Conservation (phyloP, 1,140 invertebrate genomes). For the Drosophila arizonae region DNA sequence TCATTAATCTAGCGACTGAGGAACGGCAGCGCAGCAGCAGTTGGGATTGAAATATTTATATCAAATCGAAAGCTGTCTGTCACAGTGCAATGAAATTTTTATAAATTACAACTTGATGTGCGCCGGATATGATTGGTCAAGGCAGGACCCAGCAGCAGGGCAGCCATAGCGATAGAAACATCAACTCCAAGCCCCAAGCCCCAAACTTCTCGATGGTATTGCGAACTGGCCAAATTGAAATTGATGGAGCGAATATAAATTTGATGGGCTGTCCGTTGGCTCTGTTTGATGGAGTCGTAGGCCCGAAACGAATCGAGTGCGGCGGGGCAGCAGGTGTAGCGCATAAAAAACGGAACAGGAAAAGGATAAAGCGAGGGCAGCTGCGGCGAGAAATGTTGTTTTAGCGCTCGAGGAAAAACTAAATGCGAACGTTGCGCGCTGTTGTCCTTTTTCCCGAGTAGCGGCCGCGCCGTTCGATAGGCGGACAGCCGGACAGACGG, state of each 20-base stretch:
- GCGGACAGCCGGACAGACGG: constrained; percentile 29
- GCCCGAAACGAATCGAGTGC: constrained; percentile 1
- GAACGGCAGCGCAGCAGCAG: constrained; percentile 25
- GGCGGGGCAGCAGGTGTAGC: constrained; percentile 59
- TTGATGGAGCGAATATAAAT: constrained; percentile 72
- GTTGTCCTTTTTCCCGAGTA: constrained; percentile 38
- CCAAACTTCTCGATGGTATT: constrained; percentile 23
- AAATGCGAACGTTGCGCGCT: constrained; percentile 48
- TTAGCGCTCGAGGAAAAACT: constrained; percentile 41
- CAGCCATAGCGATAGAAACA: constrained; percentile 58
- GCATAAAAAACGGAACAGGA: constrained; percentile 56
- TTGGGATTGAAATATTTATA: constrained; percentile 78
- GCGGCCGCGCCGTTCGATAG: constrained; percentile 18
- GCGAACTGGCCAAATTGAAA: constrained; percentile 60
- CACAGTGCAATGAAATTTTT: constrained; percentile 80
- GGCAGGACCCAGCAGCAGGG: constrained; percentile 5
- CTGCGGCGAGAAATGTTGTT: constrained; percentile 47
- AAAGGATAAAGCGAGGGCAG: constrained; percentile 38
- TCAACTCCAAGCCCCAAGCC: constrained; percentile 38
- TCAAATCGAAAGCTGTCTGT: constrained; percentile 81
- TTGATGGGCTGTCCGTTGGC: constrained; percentile 61
- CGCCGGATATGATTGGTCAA: constrained; percentile 44
- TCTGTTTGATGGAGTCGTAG: constrained; percentile 18
- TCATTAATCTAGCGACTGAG: constrained; percentile 74
- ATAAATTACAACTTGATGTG: constrained; percentile 67